phyloP scores from a whole-genome alignment of 2,113 vertebrate species.

The Polypterus senegalus region DNA sequence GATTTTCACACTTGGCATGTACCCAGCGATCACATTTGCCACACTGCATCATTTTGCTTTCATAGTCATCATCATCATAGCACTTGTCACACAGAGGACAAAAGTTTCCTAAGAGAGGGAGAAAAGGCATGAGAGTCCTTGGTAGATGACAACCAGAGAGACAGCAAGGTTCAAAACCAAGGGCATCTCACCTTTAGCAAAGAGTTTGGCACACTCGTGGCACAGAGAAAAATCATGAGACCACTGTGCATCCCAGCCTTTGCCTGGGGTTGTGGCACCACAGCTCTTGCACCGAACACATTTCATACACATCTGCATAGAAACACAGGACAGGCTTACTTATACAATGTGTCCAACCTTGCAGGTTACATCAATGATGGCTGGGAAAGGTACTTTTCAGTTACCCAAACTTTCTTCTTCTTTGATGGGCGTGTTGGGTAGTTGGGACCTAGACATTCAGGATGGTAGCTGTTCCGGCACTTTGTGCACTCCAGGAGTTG shows the following conservation, averaged over 20 bases:
- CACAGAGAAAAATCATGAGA: conserved; percentile 97
- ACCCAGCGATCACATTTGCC: conserved; percentile 88
- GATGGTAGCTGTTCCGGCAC: conserved; percentile 99
- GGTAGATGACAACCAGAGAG: too few species aligned
- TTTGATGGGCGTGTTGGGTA: conserved; percentile 94
- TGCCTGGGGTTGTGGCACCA: conserved; percentile 91
- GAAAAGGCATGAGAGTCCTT: neutral
- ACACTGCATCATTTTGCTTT: conserved; percentile 95
- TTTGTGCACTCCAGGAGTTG: conserved; percentile 95
- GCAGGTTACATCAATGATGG: neutral
- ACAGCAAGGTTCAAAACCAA: too few species aligned
- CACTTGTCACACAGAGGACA: conserved; percentile 92
- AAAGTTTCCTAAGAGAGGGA: conserved; percentile 71
- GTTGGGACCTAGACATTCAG: conserved; percentile 98
- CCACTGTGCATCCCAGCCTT: conserved; percentile 95
- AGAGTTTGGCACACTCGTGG: conserved; percentile 96
- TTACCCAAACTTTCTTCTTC: conserved; percentile 97
- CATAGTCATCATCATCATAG: conserved; percentile 80
- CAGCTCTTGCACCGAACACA: conserved; percentile 95
- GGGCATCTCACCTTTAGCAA: conserved; percentile 73
- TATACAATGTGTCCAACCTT: neutral
- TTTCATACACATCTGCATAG: conserved; percentile 82
- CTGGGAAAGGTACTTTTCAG: neutral
- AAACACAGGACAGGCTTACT: conserved; percentile 10
- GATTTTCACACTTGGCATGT: conserved; percentile 89